These are phyloP conservation scores for Phorcus lineatus DNA, from an alignment of 2,888 invertebrate genomes.

Conservation along the genomic window DNA sequence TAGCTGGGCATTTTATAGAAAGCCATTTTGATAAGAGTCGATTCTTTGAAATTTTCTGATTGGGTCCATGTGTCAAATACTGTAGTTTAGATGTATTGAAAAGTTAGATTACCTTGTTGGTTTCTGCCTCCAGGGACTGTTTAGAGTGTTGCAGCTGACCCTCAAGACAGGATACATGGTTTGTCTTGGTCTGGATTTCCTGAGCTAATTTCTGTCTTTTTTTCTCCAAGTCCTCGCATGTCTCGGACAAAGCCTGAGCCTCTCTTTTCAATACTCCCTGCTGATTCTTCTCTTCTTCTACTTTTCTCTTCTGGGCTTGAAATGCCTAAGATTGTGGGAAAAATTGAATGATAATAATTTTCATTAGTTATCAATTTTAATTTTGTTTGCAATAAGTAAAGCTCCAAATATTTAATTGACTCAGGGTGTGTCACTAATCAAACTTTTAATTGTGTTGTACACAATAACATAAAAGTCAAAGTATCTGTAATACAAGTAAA, in stretches of 20 bases:
- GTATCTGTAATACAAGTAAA: too few relatives aligned
- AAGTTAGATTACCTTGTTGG: constrained; percentile 43
- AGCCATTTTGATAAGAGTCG: too few relatives aligned
- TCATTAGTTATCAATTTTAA: background rate
- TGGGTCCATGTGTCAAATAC: too few relatives aligned
- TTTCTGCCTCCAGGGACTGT: constrained; percentile 54
- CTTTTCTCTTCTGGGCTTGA: constrained; percentile 64
- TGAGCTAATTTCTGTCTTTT: constrained; percentile 59
- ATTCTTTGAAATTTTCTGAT: too few relatives aligned
- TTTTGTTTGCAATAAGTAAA: too few relatives aligned
- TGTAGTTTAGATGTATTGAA: background rate
- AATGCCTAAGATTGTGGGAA: constrained; percentile 52
- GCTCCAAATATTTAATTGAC: too few relatives aligned
- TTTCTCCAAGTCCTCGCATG: constrained; percentile 63
- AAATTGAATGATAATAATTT: background rate
- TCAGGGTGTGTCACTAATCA: too few relatives aligned
- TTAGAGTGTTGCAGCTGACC: constrained; percentile 58
- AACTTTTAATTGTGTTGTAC: too few relatives aligned
- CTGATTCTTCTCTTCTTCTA: constrained; percentile 62
- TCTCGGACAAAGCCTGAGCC: constrained; percentile 59
- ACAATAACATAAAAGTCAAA: too few relatives aligned
- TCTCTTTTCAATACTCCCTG: constrained; percentile 58
- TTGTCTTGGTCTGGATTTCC: constrained; percentile 64
- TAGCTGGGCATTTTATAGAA: too few relatives aligned
- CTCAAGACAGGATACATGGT: constrained; percentile 55